Base-by-base conservation (phyloP, 2,113 vertebrate genomes). In the Pseudolaguvia tuberculata region DNA sequence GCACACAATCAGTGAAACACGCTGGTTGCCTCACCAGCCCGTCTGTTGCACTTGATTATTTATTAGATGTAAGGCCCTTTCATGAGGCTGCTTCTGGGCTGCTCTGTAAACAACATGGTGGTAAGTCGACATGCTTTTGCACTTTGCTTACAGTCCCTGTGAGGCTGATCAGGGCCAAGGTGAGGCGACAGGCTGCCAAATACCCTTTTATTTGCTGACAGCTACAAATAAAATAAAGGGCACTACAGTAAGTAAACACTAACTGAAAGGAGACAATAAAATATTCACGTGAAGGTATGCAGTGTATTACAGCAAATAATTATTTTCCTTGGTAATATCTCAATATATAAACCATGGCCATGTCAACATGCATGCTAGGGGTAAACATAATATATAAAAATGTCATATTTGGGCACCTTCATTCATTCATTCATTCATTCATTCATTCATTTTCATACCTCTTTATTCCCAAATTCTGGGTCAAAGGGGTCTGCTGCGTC, bases 71-170 rank as follows among this genome's bases (percentile, higher is more conserved):
- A 89, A 91, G 90, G 91, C 85, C 84, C 90, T 92, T 90, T 76
- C 31, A 77, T 39, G 72, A 53, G 52, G 81, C 56, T 85, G 83
- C 86, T 85, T 82, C 86, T 12, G 78, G 91, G 83, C 92, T 90
- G 90, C 89, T 92, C 91, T 93, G 93, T 94, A 94, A 94, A 96
- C 93, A 95, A 93, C 92, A 92, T 90, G 89, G 92, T 94, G 90
- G 93, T 92, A 89, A 47, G 91, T 88, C 89, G 92, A 97, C 96
- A 97, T 93, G 95, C 91, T 96, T 98, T 97, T 96, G 94, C 96
- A 97, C 95, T 98, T 93, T 93, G 92, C 79, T 79, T 79, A 79
- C 82, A 82, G 69, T 84, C 90, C 93, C 94, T 91, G 90, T 85
- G 92, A 94, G 92, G 88, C 91, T 92, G 92, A 94, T 93, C 93